phyloP scores from a whole-genome alignment of 2,888 invertebrate genomes.

The Chrysodeixis includens region DNA sequence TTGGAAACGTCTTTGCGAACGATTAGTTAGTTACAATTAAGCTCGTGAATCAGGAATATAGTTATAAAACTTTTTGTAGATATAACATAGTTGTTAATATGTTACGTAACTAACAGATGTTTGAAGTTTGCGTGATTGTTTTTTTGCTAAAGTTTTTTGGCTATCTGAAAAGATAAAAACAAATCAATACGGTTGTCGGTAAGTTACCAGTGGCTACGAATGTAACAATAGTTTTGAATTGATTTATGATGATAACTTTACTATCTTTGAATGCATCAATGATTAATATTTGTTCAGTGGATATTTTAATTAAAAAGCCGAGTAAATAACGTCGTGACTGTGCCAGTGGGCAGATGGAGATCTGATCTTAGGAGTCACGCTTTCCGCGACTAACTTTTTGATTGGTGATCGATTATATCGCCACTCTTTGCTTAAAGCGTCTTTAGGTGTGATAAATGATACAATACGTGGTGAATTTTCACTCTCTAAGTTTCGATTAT shows the following conservation, averaged over 20 bases:
- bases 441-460: neutral
- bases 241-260: neutral
- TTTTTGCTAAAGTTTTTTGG: slow-evolving; percentile 30
- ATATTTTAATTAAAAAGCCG: neutral
- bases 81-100: slow-evolving; percentile 19
- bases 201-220: neutral
- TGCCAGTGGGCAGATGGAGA: neutral
- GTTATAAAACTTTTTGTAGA: slow-evolving; percentile 24
- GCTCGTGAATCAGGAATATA: slow-evolving; percentile 24
- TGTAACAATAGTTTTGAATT: neutral
- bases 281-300: slow-evolving; percentile 5
- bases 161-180: neutral
- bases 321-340: slow-evolving; percentile 1
- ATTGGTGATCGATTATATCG: neutral
- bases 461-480: neutral
- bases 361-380: neutral
- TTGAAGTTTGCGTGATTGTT: slow-evolving; percentile 17
- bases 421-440: neutral
- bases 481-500: no score
- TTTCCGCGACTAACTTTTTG: slow-evolving; percentile 2
- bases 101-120: slow-evolving; percentile 29
- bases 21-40: slow-evolving; percentile 47
- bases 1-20: slow-evolving; percentile 52
- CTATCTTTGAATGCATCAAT: neutral
- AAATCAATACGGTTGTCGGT: slow-evolving; percentile 3